These are phyloP conservation scores for Epizoanthus rinbou DNA, from an alignment of 92 coral and sea anemone genomes.

Conservation along the genomic window DNA sequence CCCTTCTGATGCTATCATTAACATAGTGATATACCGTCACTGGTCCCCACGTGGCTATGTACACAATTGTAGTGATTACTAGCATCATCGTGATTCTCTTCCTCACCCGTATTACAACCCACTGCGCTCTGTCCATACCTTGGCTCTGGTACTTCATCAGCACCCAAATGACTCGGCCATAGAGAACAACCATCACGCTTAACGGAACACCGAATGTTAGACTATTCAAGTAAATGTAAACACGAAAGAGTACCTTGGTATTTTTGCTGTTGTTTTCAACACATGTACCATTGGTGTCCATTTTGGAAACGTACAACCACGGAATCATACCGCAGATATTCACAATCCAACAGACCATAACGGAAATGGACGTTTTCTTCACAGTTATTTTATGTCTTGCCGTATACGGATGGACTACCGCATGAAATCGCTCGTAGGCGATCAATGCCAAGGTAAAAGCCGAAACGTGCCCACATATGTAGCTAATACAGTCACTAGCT, in stretches of 20 bases:
- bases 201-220: neutral
- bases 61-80: neutral
- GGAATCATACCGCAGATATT: too few relatives aligned
- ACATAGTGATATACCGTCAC: neutral
- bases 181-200: neutral
- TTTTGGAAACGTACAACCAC: neutral
- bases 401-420: slow-evolving; percentile 24
- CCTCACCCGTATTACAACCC: slow-evolving; percentile 3
- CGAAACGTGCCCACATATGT: slow-evolving; percentile 10
- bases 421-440: slow-evolving; percentile 28
- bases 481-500: neutral
- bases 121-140: slow-evolving; percentile 5
- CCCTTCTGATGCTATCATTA: neutral
- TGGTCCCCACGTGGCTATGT: slow-evolving; percentile 13
- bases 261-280: neutral
- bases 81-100: slow-evolving; percentile 12
- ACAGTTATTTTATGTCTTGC: neutral
- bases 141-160: slow-evolving; percentile 3
- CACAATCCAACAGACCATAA: slow-evolving; percentile 5
- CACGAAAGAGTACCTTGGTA: neutral
- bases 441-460: neutral
- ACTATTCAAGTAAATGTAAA: neutral
- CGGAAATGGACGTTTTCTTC: slow-evolving; percentile 9
- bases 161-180: slow-evolving; percentile 5
- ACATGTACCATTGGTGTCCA: neutral